Evolutionary conservation across 1,140 invertebrate genomes (phyloP).

Genomic region (Neodiprion virginianus): DNA sequence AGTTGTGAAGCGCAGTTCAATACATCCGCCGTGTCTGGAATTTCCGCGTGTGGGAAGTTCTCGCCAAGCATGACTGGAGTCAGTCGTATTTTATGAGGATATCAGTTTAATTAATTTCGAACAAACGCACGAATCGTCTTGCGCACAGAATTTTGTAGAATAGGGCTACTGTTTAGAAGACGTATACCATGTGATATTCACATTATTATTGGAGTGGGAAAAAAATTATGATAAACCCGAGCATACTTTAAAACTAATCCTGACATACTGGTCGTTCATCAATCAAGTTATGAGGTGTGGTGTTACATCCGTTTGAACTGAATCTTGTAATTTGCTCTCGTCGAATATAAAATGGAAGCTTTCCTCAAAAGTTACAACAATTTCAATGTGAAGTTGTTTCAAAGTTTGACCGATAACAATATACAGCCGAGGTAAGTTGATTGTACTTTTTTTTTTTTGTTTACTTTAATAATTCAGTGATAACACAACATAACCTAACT

Average conservation of each 20-base stretch:
- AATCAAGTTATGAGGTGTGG: neutral
- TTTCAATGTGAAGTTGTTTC: constrained; percentile 34
- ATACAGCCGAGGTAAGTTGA: constrained; percentile 37
- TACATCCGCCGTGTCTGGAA: no score
- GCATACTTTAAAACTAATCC: neutral
- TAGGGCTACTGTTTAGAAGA: no score
- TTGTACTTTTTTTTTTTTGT: neutral
- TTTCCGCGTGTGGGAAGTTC: no score
- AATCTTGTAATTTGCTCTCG: neutral
- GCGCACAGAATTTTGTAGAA: no score
- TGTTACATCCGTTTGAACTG: neutral
- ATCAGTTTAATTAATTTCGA: no score
- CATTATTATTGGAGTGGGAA: neutral
- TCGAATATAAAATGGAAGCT: constrained; percentile 30
- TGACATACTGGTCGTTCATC: neutral
- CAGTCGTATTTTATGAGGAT: no score
- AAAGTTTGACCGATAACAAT: constrained; percentile 33
- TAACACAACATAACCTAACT: neutral
- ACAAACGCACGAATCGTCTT: no score
- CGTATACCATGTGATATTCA: no score
- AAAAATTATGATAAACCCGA: neutral
- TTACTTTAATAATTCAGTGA: neutral
- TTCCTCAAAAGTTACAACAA: constrained; percentile 25
- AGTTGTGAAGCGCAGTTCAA: no score
- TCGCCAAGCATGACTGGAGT: no score